Conservation (phyloP, 2,113 vertebrate genomes). For the Oostethus manadensis region DNA sequence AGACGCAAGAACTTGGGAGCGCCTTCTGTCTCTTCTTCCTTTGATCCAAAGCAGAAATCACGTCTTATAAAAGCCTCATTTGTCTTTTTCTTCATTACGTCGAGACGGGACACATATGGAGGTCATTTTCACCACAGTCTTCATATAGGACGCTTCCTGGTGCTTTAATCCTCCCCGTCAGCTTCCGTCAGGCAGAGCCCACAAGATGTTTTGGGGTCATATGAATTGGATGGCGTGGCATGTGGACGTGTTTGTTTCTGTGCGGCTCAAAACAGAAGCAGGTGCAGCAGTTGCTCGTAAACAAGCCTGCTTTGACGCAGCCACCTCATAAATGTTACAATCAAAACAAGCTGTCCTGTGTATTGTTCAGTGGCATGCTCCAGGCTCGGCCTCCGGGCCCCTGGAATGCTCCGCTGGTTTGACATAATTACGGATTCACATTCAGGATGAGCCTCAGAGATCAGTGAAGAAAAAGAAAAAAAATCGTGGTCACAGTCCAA, state of each 20-base stretch:
- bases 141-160: constrained; percentile 20
- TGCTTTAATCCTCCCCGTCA: constrained; percentile 11
- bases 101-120: constrained; percentile 47
- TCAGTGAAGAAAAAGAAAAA: constrained; percentile 27
- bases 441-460: constrained; percentile 50
- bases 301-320: constrained; percentile 39
- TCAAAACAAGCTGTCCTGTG: constrained; percentile 55
- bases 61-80: constrained; percentile 46
- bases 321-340: constrained; percentile 28
- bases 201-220: constrained; percentile 1
- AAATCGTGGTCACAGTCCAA: constrained; percentile 16
- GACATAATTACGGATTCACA: constrained; percentile 38
- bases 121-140: constrained; percentile 30
- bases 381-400: constrained; percentile 24
- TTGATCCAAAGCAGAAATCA: constrained; percentile 37
- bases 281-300: constrained; percentile 48
- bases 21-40: constrained; percentile 13
- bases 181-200: neutral
- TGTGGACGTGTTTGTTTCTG: constrained; percentile 17
- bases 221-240: constrained; percentile 16
- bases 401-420: constrained; percentile 29
- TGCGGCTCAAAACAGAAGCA: constrained; percentile 56
- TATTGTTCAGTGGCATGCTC: constrained; percentile 28
- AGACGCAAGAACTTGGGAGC: constrained; percentile 33
- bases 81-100: constrained; percentile 39